Base-by-base conservation (phyloP, 1,140 invertebrate genomes). In the Kradibia gibbosae region DNA sequence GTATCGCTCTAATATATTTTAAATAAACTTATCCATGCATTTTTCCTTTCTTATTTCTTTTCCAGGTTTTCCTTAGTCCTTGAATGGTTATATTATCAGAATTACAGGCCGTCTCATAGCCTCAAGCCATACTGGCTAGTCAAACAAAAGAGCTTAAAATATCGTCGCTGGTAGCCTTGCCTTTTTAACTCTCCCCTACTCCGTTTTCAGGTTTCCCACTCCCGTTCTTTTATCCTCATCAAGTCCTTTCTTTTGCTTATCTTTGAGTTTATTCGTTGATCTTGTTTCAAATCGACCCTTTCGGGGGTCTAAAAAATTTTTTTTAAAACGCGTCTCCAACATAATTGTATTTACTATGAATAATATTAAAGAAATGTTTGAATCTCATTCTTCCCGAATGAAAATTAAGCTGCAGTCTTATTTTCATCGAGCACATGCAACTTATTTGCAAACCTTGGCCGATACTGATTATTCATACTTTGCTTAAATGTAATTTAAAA, bases 91-190 rank as follows among this genome's bases (percentile, higher is more conserved):
- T 75, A 81, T 75, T 53, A 72, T 75, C 57, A 34, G 31, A 81
- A 76, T 76, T 76, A 81, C 80, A 57, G 25, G 11, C 42, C 42
- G n/a, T 5, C 55, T 55, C 71, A 53, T 22, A 34, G 74, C 80
- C 74, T 55, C 39, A 34, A 65, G 73, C 65, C 65, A 77, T 36
- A 62, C 60, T 28, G 48, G 53, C 80, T 81, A 82, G 80, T 82
- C 80, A 82, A 82, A 82, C 80, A 82, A 82, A 82, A 75, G 74
- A 48, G 25, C 74, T 82, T 82, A 77, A 82, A 82, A 82, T 82
- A 75, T 77, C 80, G 53, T 82, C 36, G 36, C 62, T 80, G 17
- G 25, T 62, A 70, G 36, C n/a, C 62, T 22, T 31, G 42, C 39
- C n/a, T 45, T 50, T 53, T 70, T 22, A 36, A 4, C 65, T 28